These are phyloP conservation scores for Galeopsomyia nigrocyanea DNA, from an alignment of 2,888 invertebrate genomes.

Conservation along the genomic window DNA sequence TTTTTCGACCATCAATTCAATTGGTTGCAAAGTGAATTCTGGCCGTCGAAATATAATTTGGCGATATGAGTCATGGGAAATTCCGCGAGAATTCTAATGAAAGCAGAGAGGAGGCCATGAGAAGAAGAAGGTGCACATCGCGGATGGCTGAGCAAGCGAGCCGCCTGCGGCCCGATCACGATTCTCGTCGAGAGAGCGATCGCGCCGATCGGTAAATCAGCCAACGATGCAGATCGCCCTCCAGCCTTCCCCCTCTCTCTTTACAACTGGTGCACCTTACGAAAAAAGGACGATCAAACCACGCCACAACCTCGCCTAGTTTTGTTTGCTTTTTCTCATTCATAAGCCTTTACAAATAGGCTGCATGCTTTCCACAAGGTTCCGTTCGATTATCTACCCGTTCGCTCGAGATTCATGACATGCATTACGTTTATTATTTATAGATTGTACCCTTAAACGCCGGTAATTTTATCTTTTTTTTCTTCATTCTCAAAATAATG, in stretches of 20 bases:
- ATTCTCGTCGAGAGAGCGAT: constrained; percentile 53
- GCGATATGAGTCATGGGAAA: constrained; percentile 30
- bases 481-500: no score
- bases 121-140: constrained; percentile 42
- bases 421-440: no score
- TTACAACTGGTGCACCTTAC: constrained; percentile 45
- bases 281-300: neutral
- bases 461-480: no score
- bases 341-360: constrained; percentile 43
- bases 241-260: constrained; percentile 46
- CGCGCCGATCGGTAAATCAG: constrained; percentile 45
- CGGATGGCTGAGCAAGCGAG: constrained; percentile 56
- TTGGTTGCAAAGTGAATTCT: no score
- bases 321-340: constrained; percentile 44
- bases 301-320: neutral
- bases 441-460: no score
- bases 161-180: constrained; percentile 64
- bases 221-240: constrained; percentile 60
- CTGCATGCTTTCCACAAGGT: constrained; percentile 4
- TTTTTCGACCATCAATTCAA: no score
- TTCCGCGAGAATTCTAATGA: constrained; percentile 44
- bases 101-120: constrained; percentile 23
- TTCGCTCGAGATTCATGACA: no score
- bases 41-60: no score
- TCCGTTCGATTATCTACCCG: constrained; percentile 20